phyloP scores from a whole-genome alignment of 92 coral and sea anemone species.

The Siderastrea siderea region DNA sequence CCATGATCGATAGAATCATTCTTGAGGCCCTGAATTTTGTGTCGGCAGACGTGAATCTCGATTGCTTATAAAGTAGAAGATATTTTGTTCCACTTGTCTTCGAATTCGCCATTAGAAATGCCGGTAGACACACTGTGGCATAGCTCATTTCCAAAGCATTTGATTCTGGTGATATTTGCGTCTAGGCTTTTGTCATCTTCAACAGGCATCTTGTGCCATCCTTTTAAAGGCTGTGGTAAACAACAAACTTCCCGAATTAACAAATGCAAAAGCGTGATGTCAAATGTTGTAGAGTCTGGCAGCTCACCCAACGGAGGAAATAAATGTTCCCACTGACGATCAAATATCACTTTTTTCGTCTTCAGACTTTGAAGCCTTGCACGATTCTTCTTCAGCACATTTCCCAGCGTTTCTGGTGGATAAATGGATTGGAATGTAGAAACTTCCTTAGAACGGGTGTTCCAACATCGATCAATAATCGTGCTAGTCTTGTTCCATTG shows the following conservation, averaged over 20 bases:
- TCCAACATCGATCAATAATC: no score
- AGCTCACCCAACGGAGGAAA: no score
- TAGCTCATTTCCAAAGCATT: conserved; percentile 47
- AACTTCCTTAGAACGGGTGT: no score
- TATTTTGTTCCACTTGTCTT: conserved; percentile 17
- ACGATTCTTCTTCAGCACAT: no score
- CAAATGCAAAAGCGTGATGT: no score
- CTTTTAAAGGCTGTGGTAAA: conserved; percentile 26
- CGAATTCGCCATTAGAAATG: conserved; percentile 24
- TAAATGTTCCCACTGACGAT: no score
- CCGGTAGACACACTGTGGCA: conserved; percentile 24
- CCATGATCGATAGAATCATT: conserved; percentile 30
- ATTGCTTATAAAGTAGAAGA: conserved; percentile 28
- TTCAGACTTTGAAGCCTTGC: no score
- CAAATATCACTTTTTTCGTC: no score
- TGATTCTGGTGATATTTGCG: conserved; percentile 54
- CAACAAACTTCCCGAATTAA: conserved; percentile 23
- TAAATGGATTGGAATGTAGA: no score
- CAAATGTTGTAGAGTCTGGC: no score
- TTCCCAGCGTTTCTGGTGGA: no score
- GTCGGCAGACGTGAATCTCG: background rate
- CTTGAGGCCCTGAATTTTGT: conserved; percentile 40
- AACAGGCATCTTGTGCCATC: conserved; percentile 65
- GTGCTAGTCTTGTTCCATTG: no score
- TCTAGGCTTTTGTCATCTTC: conserved; percentile 34